These are phyloP conservation scores for Mormyrus iriodes DNA, from an alignment of 2,113 vertebrate genomes.

Conservation along the genomic window DNA sequence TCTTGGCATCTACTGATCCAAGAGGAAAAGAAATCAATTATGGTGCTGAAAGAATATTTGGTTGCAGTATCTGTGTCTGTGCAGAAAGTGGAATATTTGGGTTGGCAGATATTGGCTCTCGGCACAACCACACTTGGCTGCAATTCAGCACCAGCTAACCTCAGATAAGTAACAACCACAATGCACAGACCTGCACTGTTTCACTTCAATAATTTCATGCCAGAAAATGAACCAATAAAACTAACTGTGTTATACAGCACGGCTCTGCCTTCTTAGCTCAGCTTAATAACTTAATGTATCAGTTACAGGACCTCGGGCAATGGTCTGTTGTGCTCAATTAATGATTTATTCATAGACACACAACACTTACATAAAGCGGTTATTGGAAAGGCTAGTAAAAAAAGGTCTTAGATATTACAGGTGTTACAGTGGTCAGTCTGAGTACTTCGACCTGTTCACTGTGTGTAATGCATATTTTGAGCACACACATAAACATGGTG, in stretches of 20 bases:
- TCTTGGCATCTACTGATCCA: constrained; percentile 3
- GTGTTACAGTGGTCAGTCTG: background rate
- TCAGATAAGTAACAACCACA: constrained; percentile 10
- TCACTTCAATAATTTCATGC: constrained; percentile 6
- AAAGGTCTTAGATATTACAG: background rate
- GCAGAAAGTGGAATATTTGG: constrained; percentile 16
- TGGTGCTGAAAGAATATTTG: constrained; percentile 21
- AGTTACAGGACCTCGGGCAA: background rate
- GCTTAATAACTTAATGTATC: constrained; percentile 3
- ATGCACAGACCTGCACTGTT: constrained; percentile 11
- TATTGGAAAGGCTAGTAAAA: background rate
- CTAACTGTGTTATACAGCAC: too few relatives aligned
- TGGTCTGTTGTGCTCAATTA: background rate
- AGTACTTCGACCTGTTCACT: constrained; percentile 1
- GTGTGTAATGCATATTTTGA: background rate
- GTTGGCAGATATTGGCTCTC: background rate
- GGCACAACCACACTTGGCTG: background rate
- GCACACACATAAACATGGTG: too few relatives aligned
- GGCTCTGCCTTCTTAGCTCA: background rate
- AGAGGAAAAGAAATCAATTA: background rate
- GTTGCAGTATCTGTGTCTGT: constrained; percentile 8
- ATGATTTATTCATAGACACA: background rate
- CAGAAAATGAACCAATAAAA: background rate
- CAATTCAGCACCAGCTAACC: background rate
- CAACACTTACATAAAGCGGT: background rate